Percentiles rank a stretch among this genome's conserved stretches.
Conservation (phyloP, 92 coral and sea anemone species). For the Heteractis magnifica region DNA sequence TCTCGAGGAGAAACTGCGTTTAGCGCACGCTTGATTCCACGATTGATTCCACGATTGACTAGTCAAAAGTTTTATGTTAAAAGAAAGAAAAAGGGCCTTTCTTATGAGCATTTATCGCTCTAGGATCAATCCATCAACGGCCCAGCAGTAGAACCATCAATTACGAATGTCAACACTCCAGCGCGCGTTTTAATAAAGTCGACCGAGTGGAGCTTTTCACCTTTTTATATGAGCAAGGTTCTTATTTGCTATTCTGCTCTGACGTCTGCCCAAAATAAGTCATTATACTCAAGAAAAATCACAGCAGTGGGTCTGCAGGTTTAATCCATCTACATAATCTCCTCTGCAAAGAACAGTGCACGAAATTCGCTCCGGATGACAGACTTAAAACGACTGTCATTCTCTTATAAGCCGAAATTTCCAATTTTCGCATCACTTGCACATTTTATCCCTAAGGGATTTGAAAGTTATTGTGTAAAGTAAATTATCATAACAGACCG, state of each 20-base stretch:
- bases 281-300: slow-evolving; percentile 6
- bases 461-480: slow-evolving; percentile 53
- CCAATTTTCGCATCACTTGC: slow-evolving; percentile 20
- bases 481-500: slow-evolving; percentile 77
- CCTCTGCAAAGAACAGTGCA: background rate
- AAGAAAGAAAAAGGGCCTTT: slow-evolving; percentile 4
- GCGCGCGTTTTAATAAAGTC: background rate
- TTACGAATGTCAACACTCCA: slow-evolving; percentile 35
- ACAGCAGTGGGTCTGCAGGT: slow-evolving; percentile 15
- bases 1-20: slow-evolving; percentile 11
- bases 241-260: slow-evolving; percentile 9
- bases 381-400: slow-evolving; percentile 17
- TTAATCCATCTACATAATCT: background rate
- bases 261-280: slow-evolving; percentile 3
- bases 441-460: slow-evolving; percentile 51
- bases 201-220: background rate
- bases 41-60: slow-evolving; percentile 14
- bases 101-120: slow-evolving; percentile 36
- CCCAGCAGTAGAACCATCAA: slow-evolving; percentile 14
- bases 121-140: slow-evolving; percentile 38
- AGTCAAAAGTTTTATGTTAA: slow-evolving; percentile 7
- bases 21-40: background rate
- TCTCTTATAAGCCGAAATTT: slow-evolving; percentile 18
- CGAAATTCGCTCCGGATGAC: slow-evolving; percentile 2
- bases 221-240: background rate